A percentile compares a stretch with the other conserved stretches of the same genome.
Conservation (phyloP, 2,797 vertebrate species). For the Myotis findleyi region DNA sequence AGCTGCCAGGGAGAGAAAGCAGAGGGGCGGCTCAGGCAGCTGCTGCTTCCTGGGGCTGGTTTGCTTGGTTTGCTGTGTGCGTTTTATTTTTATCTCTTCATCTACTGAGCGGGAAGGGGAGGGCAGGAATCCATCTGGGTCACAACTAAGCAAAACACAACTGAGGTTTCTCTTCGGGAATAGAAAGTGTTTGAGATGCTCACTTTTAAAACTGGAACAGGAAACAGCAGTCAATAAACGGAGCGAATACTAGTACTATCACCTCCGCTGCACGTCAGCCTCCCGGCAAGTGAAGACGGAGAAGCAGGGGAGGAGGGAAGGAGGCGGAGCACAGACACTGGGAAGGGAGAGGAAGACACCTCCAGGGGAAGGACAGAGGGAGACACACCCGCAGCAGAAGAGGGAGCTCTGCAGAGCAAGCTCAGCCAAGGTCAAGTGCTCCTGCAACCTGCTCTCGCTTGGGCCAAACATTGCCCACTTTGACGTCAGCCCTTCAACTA, state of each 20-base stretch:
- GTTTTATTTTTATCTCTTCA: not conserved
- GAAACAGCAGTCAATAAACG: not conserved
- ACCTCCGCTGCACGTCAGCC: not conserved
- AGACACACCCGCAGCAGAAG: not conserved
- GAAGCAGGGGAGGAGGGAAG: not conserved
- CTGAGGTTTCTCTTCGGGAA: not conserved
- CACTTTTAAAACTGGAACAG: not conserved
- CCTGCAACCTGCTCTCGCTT: not conserved
- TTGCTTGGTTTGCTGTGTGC: not conserved
- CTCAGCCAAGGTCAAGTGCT: not conserved
- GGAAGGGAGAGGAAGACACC: not conserved
- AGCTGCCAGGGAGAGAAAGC: slow-evolving; percentile 86
- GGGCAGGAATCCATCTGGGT: not conserved
- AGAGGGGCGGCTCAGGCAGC: not conserved
- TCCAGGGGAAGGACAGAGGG: not conserved
- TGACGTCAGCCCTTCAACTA: not conserved
- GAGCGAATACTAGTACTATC: not conserved
- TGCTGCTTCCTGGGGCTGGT: not conserved
- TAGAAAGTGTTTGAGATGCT: not conserved
- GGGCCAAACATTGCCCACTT: not conserved
- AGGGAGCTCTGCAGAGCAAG: rapidly evolving
- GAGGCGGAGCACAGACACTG: not conserved
- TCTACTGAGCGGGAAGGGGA: not conserved
- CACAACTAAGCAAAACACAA: not conserved
- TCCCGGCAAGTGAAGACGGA: not conserved